phyloP scores from a whole-genome alignment of 2,113 vertebrate species.

The Pluvialis apricaria region DNA sequence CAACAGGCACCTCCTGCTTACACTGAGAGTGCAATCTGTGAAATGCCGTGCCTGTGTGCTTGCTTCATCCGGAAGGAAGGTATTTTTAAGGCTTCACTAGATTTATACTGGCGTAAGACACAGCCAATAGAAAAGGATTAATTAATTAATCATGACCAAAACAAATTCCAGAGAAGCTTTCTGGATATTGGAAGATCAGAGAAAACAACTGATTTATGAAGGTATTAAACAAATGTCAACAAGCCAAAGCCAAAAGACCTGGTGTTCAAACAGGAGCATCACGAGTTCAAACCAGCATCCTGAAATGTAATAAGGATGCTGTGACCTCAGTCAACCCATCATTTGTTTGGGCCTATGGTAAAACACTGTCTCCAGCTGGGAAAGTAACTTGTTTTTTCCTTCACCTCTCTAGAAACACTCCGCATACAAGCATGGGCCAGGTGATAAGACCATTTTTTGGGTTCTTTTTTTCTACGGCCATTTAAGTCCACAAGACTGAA shows the following conservation, averaged over 20 bases:
- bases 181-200: accelerated
- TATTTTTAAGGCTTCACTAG: not conserved
- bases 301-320: not conserved
- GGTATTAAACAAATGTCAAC: not conserved
- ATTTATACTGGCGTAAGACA: not conserved
- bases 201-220: not conserved
- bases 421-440: accelerated
- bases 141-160: not conserved
- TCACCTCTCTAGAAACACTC: not conserved
- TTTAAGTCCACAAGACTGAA: not conserved
- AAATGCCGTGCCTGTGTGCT: accelerated
- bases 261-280: not conserved
- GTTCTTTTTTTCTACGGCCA: accelerated
- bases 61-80: not conserved
- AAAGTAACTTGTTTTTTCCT: not conserved
- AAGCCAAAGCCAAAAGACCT: not conserved
- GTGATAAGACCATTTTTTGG: accelerated
- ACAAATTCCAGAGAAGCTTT: not conserved
- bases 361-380: not conserved
- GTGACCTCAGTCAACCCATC: not conserved
- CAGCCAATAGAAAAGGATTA: not conserved
- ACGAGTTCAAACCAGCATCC: not conserved
- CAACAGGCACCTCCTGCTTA: not conserved
- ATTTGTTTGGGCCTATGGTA: accelerated
- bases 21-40: accelerated